Evolutionary conservation across 2,797 vertebrate genomes (phyloP).

Genomic region (Lophius americanus): DNA sequence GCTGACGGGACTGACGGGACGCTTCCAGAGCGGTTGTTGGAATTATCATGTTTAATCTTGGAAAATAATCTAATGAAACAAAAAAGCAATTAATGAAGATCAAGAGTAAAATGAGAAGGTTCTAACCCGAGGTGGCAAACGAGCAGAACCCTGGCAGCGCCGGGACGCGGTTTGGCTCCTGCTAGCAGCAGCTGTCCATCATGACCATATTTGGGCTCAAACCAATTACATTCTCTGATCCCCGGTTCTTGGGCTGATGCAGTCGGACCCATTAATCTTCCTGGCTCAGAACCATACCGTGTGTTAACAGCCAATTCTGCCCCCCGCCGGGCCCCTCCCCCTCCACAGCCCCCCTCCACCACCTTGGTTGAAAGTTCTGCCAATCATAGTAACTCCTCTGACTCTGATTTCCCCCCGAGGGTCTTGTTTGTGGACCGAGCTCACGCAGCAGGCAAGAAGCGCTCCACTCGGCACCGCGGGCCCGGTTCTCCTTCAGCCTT

Average conservation of each 20-base stretch:
- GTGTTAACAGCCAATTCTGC: slow-evolving; percentile 78
- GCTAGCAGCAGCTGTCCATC: slow-evolving; percentile 85
- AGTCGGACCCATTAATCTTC: slow-evolving; percentile 87
- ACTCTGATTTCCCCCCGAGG: slow-evolving; percentile 60
- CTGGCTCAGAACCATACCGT: slow-evolving; percentile 79
- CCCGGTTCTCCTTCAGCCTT: no score
- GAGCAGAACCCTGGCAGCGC: slow-evolving; percentile 78
- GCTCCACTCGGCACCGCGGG: not conserved
- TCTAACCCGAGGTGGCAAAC: slow-evolving; percentile 70
- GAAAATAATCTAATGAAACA: no score
- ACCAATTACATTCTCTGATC: slow-evolving; percentile 86
- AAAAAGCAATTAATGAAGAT: not conserved
- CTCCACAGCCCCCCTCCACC: slow-evolving; percentile 66
- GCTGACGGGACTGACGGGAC: no score
- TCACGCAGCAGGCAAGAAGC: slow-evolving; percentile 36
- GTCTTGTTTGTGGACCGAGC: slow-evolving; percentile 45
- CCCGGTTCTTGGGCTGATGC: slow-evolving; percentile 79
- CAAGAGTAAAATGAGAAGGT: slow-evolving; percentile 46
- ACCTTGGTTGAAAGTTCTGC: slow-evolving; percentile 78
- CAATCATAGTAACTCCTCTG: slow-evolving; percentile 79
- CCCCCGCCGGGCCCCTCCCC: slow-evolving; percentile 51
- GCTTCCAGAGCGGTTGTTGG: no score
- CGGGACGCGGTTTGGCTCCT: slow-evolving; percentile 79
- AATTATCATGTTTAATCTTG: no score
- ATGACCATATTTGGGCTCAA: slow-evolving; percentile 82